Percentiles rank a stretch among this genome's conserved stretches.
Conservation (phyloP, 2,113 vertebrate species). For the Psilopogon haemacephalus region DNA sequence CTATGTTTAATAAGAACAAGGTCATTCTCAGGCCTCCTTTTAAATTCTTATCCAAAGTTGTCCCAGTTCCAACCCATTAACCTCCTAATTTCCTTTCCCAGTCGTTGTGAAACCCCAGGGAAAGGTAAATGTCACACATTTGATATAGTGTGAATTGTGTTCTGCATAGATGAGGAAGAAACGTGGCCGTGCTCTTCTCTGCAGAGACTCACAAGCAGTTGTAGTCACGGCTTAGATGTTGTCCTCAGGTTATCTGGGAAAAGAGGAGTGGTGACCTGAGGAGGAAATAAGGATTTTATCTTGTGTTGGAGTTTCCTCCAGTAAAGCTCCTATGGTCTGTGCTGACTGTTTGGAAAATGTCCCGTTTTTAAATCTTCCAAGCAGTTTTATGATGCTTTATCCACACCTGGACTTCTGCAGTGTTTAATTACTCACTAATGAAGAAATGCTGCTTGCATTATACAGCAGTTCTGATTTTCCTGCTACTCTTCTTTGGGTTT, state of each 20-base stretch:
- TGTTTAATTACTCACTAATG: neutral
- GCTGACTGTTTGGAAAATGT: neutral
- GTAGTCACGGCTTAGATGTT: neutral
- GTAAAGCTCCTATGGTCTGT: accelerated
- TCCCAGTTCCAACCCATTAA: constrained; percentile 36
- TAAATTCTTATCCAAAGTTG: neutral
- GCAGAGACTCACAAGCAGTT: neutral
- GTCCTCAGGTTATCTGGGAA: neutral
- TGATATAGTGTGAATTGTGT: neutral
- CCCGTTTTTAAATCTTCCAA: neutral
- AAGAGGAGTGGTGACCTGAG: neutral
- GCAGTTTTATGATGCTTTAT: neutral
- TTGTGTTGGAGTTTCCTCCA: neutral
- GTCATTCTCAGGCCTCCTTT: constrained; percentile 5
- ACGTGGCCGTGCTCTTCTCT: neutral
- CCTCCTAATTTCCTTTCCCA: constrained; percentile 38
- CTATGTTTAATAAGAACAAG: neutral
- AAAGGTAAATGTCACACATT: neutral
- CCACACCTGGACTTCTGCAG: neutral
- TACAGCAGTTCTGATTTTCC: neutral
- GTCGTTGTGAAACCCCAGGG: neutral
- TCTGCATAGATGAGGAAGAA: neutral
- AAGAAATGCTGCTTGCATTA: neutral
- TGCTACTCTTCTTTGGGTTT: neutral
- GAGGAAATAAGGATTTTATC: neutral